phyloP scores from a whole-genome alignment of 53 echinoderm and acorn worm species.

The Apostichopus leukothele region DNA sequence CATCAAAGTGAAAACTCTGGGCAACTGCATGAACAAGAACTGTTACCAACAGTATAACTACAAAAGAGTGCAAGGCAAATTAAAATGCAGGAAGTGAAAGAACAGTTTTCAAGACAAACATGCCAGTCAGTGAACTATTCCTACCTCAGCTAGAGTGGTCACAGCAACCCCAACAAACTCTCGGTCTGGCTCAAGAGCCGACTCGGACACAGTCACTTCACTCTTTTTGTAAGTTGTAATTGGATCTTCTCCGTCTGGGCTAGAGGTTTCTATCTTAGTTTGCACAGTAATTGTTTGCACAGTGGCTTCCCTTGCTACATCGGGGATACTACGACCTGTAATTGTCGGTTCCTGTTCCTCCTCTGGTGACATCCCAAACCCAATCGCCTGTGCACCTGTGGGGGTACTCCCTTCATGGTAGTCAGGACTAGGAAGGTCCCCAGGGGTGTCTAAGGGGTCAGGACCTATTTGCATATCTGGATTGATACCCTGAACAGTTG shows the following conservation, averaged over 20 bases:
- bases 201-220: slow-evolving; percentile 92
- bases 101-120: slow-evolving; percentile 1
- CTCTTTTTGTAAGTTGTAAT: slow-evolving; percentile 32
- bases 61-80: not conserved
- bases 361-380: slow-evolving; percentile 45
- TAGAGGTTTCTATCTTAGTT: slow-evolving; percentile 42
- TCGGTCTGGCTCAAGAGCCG: slow-evolving; percentile 56
- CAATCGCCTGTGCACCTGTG: slow-evolving; percentile 72
- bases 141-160: slow-evolving; percentile 86
- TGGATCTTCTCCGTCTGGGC: slow-evolving; percentile 39
- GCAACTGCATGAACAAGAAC: not conserved
- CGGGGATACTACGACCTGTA: slow-evolving; percentile 42
- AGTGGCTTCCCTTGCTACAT: slow-evolving; percentile 60
- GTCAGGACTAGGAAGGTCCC: slow-evolving; percentile 75
- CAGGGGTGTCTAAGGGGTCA: slow-evolving; percentile 71
- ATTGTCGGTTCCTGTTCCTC: slow-evolving; percentile 33
- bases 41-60: not conserved
- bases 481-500: slow-evolving; percentile 90
- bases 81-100: not conserved
- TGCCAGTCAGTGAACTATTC: slow-evolving; percentile 47
- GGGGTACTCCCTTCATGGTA: slow-evolving; percentile 68
- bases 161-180: slow-evolving; percentile 61
- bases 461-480: slow-evolving; percentile 82
- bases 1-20: not conserved
- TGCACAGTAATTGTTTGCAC: slow-evolving; percentile 60